Evolutionary conservation across 92 coral and sea anemone genomes (phyloP), one percentile per base, ranked within the genome.

Genomic region (Phymanthus crucifer): DNA sequence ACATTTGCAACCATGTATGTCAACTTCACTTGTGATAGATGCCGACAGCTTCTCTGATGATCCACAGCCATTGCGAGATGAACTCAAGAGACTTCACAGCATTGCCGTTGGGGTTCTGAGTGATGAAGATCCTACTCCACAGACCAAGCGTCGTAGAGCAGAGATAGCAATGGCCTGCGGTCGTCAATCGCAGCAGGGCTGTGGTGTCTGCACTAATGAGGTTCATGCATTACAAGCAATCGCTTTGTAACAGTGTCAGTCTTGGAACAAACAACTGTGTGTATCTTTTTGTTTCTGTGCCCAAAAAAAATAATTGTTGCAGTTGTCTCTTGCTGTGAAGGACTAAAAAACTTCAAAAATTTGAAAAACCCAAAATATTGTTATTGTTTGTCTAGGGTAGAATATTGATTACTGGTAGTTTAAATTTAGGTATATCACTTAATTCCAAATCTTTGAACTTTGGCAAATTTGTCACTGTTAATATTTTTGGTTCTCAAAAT

Each of bases 181-280:
- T 64, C 86, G 45, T 43, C 80, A 88, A 80, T 75, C 88, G 27
- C 80, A 82, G 46, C 80, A 84, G 79, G 68, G 83, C 76, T 84
- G 92, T 84, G 86, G 89, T 64, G 80, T 70, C 40, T 84, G 86
- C 70, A 80, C 79, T 73, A 81, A 57, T 72, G 92, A 83, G 36
- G 86, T 85, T 33, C 89, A 88, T 56, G 84, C 92, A 31, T 73
- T 88, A 77, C 89, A 88, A 84, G 89, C 92, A 24, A 77, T 88
- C 70, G 92, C 86, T 83, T 80, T 88, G 89, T 88, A 88, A 77
- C 46, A 83, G 86, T 88, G 88, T 35, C 89, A 84, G 92, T 84
- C 83, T 80, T 84, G 81, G 89, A 84, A 88, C 89, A 88, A 69
- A 84, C 54, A 40, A 66, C 86, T 84, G 81, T 78, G 74, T n/a